A percentile compares a stretch with the other conserved stretches of the same genome.
Evolutionary conservation across 2,888 invertebrate species (phyloP).

Genomic region (Pelosia muscerda): DNA sequence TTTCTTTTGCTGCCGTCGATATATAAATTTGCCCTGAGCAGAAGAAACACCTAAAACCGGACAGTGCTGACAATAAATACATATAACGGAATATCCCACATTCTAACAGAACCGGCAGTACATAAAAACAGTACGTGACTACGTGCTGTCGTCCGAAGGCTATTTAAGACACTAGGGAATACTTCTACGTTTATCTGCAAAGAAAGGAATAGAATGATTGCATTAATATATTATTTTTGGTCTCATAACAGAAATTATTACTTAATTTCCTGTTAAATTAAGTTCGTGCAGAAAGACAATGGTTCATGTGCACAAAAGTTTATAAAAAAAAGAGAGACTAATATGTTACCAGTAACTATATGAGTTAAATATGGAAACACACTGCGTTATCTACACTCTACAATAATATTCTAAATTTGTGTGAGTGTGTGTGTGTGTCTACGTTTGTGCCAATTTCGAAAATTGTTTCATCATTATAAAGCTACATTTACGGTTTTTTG

Average conservation of each 20-base stretch:
- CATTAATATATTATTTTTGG: constrained; percentile 2
- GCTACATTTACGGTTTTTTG: too few species aligned
- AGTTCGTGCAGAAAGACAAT: not conserved
- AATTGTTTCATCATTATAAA: too few species aligned
- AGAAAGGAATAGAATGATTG: constrained; percentile 1
- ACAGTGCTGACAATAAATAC: constrained; percentile 36
- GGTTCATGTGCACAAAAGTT: too few species aligned
- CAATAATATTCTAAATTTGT: too few species aligned
- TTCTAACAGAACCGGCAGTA: constrained; percentile 32
- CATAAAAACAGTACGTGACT: constrained; percentile 47
- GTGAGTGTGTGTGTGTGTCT: too few species aligned
- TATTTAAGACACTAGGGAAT: constrained; percentile 6
- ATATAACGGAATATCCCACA: constrained; percentile 34
- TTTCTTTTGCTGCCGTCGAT: too few species aligned
- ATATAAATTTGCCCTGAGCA: constrained; percentile 13
- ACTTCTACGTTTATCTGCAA: constrained; percentile 6
- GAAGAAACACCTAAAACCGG: constrained; percentile 14
- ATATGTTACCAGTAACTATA: too few species aligned
- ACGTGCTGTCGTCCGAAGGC: constrained; percentile 20
- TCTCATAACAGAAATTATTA: not conserved
- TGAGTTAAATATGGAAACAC: too few species aligned
- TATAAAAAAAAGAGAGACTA: too few species aligned
- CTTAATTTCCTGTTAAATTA: not conserved
- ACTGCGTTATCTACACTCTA: too few species aligned
- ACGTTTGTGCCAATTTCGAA: too few species aligned